phyloP scores from a whole-genome alignment of 1,140 invertebrate species.

The Papilio polyxenes region DNA sequence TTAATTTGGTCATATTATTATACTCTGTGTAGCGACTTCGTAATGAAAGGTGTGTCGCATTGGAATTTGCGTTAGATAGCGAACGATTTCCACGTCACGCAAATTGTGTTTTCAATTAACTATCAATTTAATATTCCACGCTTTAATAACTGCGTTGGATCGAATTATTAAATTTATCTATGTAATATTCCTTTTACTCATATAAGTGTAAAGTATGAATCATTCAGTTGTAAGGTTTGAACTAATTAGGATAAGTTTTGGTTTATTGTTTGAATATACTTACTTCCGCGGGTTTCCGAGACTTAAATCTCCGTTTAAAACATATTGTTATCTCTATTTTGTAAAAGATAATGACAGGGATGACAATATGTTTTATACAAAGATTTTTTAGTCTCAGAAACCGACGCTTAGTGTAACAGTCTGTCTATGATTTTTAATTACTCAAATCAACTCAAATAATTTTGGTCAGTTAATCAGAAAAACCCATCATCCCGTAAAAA shows the following conservation, averaged over 20 bases:
- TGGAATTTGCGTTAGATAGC: slow-evolving; percentile 65
- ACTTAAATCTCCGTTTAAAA: too few relatives aligned
- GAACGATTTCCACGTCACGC: slow-evolving; percentile 56
- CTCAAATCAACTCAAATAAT: background rate
- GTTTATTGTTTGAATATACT: background rate
- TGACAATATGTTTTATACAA: too few relatives aligned
- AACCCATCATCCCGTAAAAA: background rate
- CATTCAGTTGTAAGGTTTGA: background rate
- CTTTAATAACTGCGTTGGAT: slow-evolving; percentile 27
- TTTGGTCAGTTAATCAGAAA: background rate
- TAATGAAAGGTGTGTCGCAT: slow-evolving; percentile 73
- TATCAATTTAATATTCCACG: slow-evolving; percentile 33
- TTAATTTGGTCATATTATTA: background rate
- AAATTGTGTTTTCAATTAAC: slow-evolving; percentile 36
- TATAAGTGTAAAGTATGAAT: background rate
- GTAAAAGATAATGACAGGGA: too few relatives aligned
- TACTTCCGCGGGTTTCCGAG: too few relatives aligned
- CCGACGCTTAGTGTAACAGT: too few relatives aligned
- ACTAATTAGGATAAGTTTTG: background rate
- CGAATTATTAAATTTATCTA: slow-evolving; percentile 17
- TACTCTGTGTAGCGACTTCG: slow-evolving; percentile 67
- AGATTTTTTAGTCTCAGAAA: too few relatives aligned
- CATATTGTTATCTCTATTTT: too few relatives aligned
- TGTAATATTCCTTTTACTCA: background rate
- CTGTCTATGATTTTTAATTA: too few relatives aligned